A percentile compares a stretch with the other conserved stretches of the same genome.
phyloP scores from a whole-genome alignment of 2,888 invertebrate species.

The Epistrophe grossulariae region DNA sequence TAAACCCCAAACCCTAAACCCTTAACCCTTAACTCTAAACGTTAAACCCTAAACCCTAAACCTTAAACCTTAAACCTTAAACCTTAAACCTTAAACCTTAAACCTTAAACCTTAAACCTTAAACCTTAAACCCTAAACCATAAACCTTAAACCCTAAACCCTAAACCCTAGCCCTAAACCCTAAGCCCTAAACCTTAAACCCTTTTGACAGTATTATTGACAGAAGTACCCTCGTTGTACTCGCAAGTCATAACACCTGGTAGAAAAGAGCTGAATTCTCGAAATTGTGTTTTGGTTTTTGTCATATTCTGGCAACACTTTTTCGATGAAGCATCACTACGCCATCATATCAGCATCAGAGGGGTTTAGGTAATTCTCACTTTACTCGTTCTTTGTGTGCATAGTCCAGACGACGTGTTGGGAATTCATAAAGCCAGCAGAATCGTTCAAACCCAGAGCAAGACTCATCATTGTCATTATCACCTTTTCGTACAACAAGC shows the following conservation, averaged over 20 bases:
- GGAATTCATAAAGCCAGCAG: constrained; percentile 70
- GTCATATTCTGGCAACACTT: constrained; percentile 28
- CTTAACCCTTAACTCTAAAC: not conserved
- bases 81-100: no score
- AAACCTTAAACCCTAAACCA: no score
- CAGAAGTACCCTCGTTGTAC: no score
- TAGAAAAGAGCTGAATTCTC: no score
- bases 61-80: not conserved
- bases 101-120: no score
- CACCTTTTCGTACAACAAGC: constrained; percentile 62
- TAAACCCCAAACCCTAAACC: not conserved
- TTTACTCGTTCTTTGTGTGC: constrained; percentile 34
- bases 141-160: no score
- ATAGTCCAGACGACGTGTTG: constrained; percentile 60
- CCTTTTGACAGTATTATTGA: no score
- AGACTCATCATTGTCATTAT: constrained; percentile 75
- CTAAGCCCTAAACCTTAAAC: no score
- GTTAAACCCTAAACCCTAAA: not conserved
- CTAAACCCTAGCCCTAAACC: no score
- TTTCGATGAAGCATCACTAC: constrained; percentile 2
- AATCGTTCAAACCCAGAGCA: constrained; percentile 40
- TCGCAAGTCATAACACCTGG: no score
- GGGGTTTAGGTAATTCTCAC: constrained; percentile 66
- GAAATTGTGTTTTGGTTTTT: no score
- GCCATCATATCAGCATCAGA: constrained; percentile 22